Evolutionary conservation across 2,888 invertebrate genomes (phyloP).

Genomic region (Barypeithes pellucidus): DNA sequence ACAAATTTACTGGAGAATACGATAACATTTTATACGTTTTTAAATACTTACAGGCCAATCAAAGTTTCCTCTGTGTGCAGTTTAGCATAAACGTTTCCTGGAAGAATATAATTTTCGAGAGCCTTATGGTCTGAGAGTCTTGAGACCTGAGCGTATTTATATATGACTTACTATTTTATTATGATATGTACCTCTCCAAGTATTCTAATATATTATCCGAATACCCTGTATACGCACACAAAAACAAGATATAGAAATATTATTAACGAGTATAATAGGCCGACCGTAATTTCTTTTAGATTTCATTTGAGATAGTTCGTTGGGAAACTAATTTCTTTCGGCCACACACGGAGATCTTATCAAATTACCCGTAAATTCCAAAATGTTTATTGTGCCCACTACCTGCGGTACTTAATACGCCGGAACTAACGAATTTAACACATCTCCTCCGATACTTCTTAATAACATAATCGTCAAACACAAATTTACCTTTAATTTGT

Average conservation of each 20-base stretch:
- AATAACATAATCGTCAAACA: slow-evolving; percentile 14
- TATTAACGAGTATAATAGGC: neutral
- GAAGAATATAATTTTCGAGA: no score
- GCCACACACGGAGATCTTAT: slow-evolving; percentile 23
- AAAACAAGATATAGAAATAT: neutral
- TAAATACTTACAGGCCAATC: no score
- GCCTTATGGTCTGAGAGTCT: no score
- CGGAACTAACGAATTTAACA: slow-evolving; percentile 20
- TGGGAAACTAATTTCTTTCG: slow-evolving; percentile 5
- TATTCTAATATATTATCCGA: no score
- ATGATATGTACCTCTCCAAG: no score
- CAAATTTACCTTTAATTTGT: slow-evolving; percentile 16
- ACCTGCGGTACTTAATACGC: neutral
- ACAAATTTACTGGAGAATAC: no score
- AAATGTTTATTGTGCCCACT: neutral
- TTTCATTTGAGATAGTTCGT: slow-evolving; percentile 7
- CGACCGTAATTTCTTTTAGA: neutral
- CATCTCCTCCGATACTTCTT: neutral
- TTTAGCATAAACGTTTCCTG: no score
- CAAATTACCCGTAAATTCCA: slow-evolving; percentile 17
- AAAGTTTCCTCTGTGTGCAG: no score
- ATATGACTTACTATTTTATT: no score
- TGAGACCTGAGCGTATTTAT: no score
- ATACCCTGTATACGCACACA: no score
- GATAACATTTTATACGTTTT: no score